phyloP scores from a whole-genome alignment of 2,888 invertebrate genomes.

The Caradrina kadenii region DNA sequence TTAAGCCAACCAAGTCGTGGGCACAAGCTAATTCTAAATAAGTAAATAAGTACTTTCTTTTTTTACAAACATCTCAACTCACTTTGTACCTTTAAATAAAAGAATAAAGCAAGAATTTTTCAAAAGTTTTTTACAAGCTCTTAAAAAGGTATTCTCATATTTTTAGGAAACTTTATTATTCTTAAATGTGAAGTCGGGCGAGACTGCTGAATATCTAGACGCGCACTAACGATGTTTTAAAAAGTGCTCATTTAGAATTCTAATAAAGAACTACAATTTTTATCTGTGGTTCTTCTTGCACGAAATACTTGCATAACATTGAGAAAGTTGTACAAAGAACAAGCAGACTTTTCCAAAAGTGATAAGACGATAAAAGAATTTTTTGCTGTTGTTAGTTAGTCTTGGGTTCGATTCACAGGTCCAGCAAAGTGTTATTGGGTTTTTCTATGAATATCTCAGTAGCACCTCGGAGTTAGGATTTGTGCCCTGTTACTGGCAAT shows the following conservation, averaged over 20 bases:
- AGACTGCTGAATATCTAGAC: constrained; percentile 16
- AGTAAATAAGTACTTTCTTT: too few species aligned
- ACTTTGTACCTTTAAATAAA: constrained; percentile 29
- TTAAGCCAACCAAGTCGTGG: too few species aligned
- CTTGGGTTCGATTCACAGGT: too few species aligned
- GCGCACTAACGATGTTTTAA: constrained; percentile 44
- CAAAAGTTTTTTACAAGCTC: constrained; percentile 24
- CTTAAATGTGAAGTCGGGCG: constrained; percentile 32
- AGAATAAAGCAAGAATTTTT: constrained; percentile 20
- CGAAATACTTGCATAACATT: not conserved
- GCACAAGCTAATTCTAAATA: too few species aligned
- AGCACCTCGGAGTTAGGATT: too few species aligned
- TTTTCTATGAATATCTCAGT: too few species aligned
- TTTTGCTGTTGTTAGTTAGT: too few species aligned
- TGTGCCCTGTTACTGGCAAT: too few species aligned
- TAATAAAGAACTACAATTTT: constrained; percentile 36
- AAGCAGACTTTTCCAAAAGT: not conserved
- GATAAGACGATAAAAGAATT: not conserved
- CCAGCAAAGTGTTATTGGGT: too few species aligned
- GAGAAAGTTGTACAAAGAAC: not conserved
- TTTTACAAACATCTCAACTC: not conserved
- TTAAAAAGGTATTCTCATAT: constrained; percentile 27
- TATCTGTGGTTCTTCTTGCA: constrained; percentile 3
- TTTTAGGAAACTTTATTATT: constrained; percentile 49
- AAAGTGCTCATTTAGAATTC: constrained; percentile 46